Evolutionary conservation across 2,113 vertebrate genomes (phyloP).

Genomic region (Apaloderma vittatum): DNA sequence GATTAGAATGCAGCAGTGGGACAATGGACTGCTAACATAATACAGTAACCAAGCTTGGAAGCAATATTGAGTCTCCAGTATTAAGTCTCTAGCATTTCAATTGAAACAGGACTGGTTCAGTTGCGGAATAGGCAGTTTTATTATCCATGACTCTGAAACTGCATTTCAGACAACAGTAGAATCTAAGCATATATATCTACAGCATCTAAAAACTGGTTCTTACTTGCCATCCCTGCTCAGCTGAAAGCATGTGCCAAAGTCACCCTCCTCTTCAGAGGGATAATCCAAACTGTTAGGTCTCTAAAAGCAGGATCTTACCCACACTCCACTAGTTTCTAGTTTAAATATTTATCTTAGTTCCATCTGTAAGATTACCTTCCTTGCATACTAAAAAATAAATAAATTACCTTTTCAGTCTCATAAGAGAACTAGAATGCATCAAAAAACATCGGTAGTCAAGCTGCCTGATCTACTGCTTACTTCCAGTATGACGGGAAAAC

Average conservation of each 20-base stretch:
- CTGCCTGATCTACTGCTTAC: not conserved
- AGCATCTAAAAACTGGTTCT: not conserved
- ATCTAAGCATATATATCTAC: not conserved
- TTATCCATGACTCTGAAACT: not conserved
- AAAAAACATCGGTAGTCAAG: accelerated
- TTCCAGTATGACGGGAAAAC: not conserved
- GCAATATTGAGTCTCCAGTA: not conserved
- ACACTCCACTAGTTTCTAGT: not conserved
- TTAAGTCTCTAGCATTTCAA: not conserved
- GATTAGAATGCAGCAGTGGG: conserved; percentile 36
- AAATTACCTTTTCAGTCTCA: not conserved
- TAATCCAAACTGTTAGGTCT: not conserved
- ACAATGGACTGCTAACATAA: conserved; percentile 29
- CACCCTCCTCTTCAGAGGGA: not conserved
- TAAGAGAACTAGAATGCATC: not conserved
- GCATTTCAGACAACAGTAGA: not conserved
- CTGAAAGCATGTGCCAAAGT: not conserved
- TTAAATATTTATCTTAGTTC: conserved; percentile 32
- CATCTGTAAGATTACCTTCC: not conserved
- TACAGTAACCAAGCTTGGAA: conserved; percentile 7
- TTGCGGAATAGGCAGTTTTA: conserved; percentile 21
- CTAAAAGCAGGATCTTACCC: not conserved
- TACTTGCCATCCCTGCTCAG: not conserved
- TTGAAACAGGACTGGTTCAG: not conserved
- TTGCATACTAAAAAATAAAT: not conserved